These are phyloP conservation scores for Cercopithecus mona DNA, from an alignment of 2,113 vertebrate species.

Conservation along the genomic window DNA sequence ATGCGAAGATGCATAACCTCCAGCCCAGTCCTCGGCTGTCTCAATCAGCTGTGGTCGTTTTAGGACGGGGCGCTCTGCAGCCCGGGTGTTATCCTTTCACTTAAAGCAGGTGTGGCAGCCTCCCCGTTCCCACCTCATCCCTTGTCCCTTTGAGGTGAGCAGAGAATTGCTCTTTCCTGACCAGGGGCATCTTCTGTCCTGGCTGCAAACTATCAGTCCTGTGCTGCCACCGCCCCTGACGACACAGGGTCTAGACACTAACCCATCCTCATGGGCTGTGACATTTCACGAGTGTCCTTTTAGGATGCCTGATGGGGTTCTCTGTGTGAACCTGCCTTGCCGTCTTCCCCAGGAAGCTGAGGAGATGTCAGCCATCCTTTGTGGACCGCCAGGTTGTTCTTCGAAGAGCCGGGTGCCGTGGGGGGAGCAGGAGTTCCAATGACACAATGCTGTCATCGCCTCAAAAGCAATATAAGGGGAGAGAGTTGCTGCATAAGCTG, in stretches of 20 bases:
- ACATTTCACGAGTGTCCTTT: not conserved
- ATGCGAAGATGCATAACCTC: not conserved
- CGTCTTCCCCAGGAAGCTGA: not conserved
- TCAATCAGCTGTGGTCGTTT: not conserved
- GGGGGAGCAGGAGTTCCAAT: not conserved
- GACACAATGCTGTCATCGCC: accelerated
- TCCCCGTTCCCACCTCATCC: not conserved
- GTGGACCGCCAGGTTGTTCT: not conserved
- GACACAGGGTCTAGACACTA: not conserved
- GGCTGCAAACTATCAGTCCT: too few relatives aligned
- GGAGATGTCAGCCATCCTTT: not conserved
- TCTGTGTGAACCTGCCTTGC: not conserved
- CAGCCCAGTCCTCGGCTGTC: not conserved
- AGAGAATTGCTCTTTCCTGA: not conserved
- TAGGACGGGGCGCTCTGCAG: not conserved
- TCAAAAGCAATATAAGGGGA: not conserved
- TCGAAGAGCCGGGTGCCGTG: not conserved
- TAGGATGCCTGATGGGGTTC: not conserved
- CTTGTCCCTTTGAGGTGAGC: not conserved
- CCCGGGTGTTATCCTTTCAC: not conserved
- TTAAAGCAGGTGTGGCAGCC: not conserved
- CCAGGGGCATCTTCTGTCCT: not conserved
- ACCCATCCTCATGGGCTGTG: not conserved
- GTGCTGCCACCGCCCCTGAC: not conserved
- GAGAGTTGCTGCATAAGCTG: not conserved